Percentiles rank a stretch among this genome's conserved stretches.
phyloP scores from a whole-genome alignment of 2,113 vertebrate genomes.

The Cyrtonyx montezumae region DNA sequence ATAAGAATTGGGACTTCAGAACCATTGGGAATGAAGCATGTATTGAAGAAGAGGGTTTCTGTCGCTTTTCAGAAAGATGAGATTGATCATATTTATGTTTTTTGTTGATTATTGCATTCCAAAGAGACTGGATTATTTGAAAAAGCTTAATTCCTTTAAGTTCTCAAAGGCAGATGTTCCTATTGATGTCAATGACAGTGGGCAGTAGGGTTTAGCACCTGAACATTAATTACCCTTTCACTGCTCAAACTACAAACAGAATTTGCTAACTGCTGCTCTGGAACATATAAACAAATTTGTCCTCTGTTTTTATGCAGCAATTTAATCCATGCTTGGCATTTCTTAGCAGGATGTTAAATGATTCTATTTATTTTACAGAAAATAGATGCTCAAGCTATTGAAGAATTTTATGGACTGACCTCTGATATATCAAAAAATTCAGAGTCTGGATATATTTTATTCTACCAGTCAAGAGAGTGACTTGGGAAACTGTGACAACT shows the following conservation, averaged over 20 bases:
- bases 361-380: slow-evolving; percentile 80
- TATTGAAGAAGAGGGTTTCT: neutral
- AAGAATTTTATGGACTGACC: slow-evolving; percentile 98
- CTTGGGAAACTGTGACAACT: slow-evolving; percentile 23
- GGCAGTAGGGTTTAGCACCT: neutral
- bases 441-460: slow-evolving; percentile 98
- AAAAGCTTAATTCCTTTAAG: neutral
- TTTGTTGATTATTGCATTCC: neutral
- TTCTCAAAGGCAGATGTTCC: neutral
- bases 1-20: neutral
- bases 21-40: neutral
- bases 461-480: slow-evolving; percentile 98
- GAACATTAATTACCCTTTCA: neutral
- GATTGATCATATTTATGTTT: neutral
- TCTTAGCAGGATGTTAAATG: neutral
- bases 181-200: neutral
- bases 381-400: slow-evolving; percentile 98
- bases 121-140: neutral
- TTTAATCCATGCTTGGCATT: neutral
- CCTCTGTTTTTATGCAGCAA: neutral
- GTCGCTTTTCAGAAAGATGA: neutral
- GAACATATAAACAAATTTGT: neutral
- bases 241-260: neutral
- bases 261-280: neutral
- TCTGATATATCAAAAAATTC: slow-evolving; percentile 99